Evolutionary conservation across 2,888 invertebrate species (phyloP).

Genomic region (Boloria selene): DNA sequence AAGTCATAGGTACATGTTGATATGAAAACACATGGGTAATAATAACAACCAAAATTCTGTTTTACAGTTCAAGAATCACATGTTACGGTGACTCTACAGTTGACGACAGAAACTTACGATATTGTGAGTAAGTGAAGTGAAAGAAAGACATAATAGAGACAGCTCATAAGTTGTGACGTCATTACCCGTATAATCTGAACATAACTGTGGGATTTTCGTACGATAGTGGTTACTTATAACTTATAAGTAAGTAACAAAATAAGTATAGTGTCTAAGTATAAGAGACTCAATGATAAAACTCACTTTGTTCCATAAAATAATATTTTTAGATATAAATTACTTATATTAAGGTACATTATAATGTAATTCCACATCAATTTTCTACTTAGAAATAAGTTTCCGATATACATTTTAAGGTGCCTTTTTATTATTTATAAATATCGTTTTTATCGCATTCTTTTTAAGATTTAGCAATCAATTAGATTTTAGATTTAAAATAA

Average conservation of each 20-base stretch:
- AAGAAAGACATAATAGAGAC: neutral
- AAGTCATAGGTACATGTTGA: too few species aligned
- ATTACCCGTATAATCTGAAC: too few species aligned
- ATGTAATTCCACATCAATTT: neutral
- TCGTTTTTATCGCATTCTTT: neutral
- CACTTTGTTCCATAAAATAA: too few species aligned
- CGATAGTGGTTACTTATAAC: too few species aligned
- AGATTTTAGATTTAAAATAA: neutral
- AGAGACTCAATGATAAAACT: too few species aligned
- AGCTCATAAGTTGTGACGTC: neutral
- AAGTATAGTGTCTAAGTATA: too few species aligned
- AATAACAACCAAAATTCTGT: too few species aligned
- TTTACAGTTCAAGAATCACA: neutral
- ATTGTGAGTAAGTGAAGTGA: conserved; percentile 7
- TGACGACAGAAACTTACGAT: neutral
- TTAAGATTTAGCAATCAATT: neutral
- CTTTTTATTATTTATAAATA: conserved; percentile 3
- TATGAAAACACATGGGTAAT: too few species aligned
- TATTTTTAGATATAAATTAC: neutral
- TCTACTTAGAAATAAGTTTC: neutral
- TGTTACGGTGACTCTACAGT: neutral
- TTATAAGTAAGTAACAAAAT: too few species aligned
- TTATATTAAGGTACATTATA: neutral
- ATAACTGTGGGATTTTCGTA: too few species aligned
- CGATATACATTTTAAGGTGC: neutral